Percentiles rank a stretch among this genome's conserved stretches.
phyloP scores from a whole-genome alignment of 2,888 invertebrate genomes.

The Pachydiplax longipennis region DNA sequence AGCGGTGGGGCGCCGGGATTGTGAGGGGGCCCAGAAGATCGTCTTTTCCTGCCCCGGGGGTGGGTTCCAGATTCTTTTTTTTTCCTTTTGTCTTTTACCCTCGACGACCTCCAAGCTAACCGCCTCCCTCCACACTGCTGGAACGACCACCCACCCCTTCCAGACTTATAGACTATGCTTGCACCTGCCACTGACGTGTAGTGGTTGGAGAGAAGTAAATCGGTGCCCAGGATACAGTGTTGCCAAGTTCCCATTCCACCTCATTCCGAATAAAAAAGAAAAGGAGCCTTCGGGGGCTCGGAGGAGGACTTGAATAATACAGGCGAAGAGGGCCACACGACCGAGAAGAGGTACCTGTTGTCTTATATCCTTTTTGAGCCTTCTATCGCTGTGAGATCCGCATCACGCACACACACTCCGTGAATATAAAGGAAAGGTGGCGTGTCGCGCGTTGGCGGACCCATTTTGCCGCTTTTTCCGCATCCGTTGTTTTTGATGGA shows the following conservation, averaged over 20 bases:
- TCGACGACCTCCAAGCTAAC: slow-evolving; percentile 21
- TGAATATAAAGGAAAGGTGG: too few species aligned
- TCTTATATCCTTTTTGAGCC: not conserved
- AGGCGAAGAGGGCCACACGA: slow-evolving; percentile 14
- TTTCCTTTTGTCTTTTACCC: not conserved
- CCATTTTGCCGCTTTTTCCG: too few species aligned
- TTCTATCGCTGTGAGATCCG: not conserved
- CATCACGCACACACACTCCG: not conserved
- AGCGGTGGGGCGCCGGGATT: not conserved
- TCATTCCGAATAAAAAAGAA: slow-evolving; percentile 27
- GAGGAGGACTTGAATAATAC: slow-evolving; percentile 13
- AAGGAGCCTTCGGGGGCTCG: not conserved
- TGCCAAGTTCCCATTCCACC: slow-evolving; percentile 5
- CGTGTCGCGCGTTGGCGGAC: too few species aligned
- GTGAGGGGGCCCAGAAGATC: not conserved
- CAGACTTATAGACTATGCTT: slow-evolving; percentile 2
- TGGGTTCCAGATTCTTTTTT: slow-evolving; percentile 15
- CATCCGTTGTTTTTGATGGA: too few species aligned
- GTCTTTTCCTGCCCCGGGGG: slow-evolving; percentile 6
- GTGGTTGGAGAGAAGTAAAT: not conserved
- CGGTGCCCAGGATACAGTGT: slow-evolving; percentile 25
- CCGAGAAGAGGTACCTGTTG: slow-evolving; percentile 19
- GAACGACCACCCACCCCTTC: slow-evolving; percentile 8
- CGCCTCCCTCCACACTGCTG: not conserved
- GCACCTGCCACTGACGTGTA: slow-evolving; percentile 40